phyloP scores from a whole-genome alignment of 2,888 invertebrate species.

The Alsophila aescularia region DNA sequence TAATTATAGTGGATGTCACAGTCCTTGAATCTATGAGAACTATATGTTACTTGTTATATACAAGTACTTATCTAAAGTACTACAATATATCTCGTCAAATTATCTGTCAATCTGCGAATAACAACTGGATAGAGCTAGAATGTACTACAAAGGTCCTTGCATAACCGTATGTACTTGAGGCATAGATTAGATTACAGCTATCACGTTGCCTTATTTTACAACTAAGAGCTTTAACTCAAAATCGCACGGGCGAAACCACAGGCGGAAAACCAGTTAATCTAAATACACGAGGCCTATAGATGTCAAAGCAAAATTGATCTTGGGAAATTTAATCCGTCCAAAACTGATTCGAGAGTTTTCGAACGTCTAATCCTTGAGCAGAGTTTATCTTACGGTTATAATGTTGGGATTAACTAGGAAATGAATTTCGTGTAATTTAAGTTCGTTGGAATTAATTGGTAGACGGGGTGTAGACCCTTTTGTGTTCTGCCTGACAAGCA shows the following conservation, averaged over 20 bases:
- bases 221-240: background rate
- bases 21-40: no score
- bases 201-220: no score
- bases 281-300: slow-evolving; percentile 4
- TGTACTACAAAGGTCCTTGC: no score
- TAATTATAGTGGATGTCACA: no score
- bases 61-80: no score
- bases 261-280: background rate
- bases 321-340: slow-evolving; percentile 24
- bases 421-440: slow-evolving; percentile 35
- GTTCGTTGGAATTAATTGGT: slow-evolving; percentile 33
- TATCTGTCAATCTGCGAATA: no score
- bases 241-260: background rate
- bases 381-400: slow-evolving; percentile 31
- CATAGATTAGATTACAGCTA: no score
- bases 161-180: no score
- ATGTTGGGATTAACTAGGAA: slow-evolving; percentile 33
- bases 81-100: no score
- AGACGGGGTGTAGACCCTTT: slow-evolving; percentile 1
- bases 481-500: slow-evolving; percentile 3
- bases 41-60: no score
- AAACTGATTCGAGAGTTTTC: slow-evolving; percentile 28
- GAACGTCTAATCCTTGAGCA: slow-evolving; percentile 25
- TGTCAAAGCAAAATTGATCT: slow-evolving; percentile 30
- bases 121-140: no score